Evolutionary conservation across 2,888 invertebrate genomes (phyloP).

Genomic region (Resseliella maxima): DNA sequence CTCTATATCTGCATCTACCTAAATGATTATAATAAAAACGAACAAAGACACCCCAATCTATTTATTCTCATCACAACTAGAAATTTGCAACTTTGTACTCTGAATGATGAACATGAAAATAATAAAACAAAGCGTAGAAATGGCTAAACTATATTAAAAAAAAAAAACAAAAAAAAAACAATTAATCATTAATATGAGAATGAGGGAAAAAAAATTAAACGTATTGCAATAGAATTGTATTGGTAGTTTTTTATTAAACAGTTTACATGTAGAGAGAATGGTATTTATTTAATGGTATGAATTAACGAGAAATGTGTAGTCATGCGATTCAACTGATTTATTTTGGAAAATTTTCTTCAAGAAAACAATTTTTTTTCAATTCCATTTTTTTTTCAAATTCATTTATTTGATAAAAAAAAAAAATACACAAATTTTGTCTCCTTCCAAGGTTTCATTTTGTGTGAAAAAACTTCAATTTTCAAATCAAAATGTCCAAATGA

Average conservation of each 20-base stretch:
- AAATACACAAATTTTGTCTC: no score
- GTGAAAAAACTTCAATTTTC: no score
- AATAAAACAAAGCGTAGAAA: slow-evolving; percentile 19
- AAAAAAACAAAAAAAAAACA: not conserved
- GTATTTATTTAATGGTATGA: not conserved
- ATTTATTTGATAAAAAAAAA: no score
- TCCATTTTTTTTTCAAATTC: no score
- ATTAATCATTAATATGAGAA: slow-evolving; percentile 18
- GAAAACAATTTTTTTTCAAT: no score
- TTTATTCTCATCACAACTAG: not conserved
- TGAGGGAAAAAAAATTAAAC: not conserved
- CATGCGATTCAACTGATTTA: no score
- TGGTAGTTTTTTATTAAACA: not conserved
- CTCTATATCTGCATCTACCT: slow-evolving; percentile 36
- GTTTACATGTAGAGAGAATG: not conserved
- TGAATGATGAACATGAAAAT: no score
- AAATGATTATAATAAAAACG: not conserved
- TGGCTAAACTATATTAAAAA: slow-evolving; percentile 21
- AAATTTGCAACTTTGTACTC: not conserved
- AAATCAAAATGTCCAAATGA: no score
- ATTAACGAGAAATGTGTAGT: no score
- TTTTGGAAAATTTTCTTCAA: no score
- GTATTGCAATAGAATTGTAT: slow-evolving; percentile 20
- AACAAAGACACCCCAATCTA: slow-evolving; percentile 10
- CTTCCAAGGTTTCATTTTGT: no score